Percentiles rank a stretch among this genome's conserved stretches.
Conservation (phyloP, 2,113 vertebrate species). For the Montifringilla adamsi region DNA sequence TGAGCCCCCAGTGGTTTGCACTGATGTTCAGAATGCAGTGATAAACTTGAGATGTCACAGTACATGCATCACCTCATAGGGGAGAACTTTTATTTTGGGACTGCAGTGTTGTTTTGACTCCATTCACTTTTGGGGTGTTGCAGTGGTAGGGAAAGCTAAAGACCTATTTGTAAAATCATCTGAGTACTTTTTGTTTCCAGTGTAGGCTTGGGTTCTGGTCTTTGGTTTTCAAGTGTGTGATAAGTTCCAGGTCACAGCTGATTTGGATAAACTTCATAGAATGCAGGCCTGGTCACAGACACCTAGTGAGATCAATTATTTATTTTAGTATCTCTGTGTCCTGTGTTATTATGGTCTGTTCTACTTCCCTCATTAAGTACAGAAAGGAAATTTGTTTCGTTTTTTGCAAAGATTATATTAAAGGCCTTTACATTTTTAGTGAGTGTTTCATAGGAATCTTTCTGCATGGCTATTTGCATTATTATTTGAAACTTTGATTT, state of each 20-base stretch:
- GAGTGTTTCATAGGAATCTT: background rate
- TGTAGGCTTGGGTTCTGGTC: background rate
- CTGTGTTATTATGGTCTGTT: background rate
- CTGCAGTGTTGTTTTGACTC: background rate
- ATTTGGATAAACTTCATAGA: background rate
- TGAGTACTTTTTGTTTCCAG: background rate
- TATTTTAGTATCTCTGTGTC: background rate
- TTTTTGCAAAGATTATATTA: background rate
- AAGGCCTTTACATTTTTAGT: background rate
- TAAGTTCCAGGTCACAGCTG: background rate
- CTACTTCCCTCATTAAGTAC: background rate
- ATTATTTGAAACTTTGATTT: background rate
- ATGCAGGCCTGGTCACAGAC: background rate
- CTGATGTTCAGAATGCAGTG: background rate
- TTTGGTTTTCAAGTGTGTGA: background rate
- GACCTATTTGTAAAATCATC: background rate
- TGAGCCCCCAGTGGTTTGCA: background rate
- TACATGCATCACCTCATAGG: background rate
- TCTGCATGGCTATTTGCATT: background rate
- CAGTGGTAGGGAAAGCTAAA: background rate
- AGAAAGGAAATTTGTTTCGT: background rate
- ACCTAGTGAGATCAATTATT: background rate
- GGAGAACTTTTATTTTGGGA: background rate
- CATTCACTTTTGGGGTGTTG: accelerated
- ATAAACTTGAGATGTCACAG: background rate